Conservation (phyloP, 2,888 invertebrate genomes). For the Cataglyphis cursor region DNA sequence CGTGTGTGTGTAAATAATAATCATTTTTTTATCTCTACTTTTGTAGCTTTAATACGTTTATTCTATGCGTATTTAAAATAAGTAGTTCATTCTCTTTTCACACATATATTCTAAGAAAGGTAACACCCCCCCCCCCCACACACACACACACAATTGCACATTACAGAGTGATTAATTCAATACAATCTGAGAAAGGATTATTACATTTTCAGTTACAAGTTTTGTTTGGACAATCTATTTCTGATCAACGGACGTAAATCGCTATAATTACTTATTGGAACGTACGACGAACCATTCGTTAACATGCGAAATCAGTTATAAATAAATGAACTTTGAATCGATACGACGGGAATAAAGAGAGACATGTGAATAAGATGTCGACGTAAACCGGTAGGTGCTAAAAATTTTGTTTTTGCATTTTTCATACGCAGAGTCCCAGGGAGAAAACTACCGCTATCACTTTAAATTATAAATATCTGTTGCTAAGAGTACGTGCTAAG, state of each 20-base stretch:
- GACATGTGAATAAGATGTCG: conserved; percentile 40
- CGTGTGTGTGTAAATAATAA: background rate
- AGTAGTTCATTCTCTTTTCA: background rate
- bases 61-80: background rate
- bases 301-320: conserved; percentile 37
- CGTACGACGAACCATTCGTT: conserved; percentile 41
- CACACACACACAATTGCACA: background rate
- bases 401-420: conserved; percentile 32
- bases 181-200: background rate
- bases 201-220: conserved; percentile 1
- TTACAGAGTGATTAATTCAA: conserved; percentile 6
- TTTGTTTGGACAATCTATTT: conserved; percentile 17
- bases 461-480: conserved; percentile 17
- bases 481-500: background rate
- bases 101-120: background rate
- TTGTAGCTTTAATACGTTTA: background rate
- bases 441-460: background rate
- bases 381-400: conserved; percentile 23
- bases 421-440: background rate
- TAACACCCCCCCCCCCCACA: background rate
- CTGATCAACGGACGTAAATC: conserved; percentile 20
- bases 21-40: background rate
- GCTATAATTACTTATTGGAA: conserved; percentile 34
- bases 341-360: conserved; percentile 39
- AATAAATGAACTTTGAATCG: conserved; percentile 54